Evolutionary conservation across 2,888 invertebrate genomes (phyloP).

Genomic region (Sinohyriopsis cumingii): DNA sequence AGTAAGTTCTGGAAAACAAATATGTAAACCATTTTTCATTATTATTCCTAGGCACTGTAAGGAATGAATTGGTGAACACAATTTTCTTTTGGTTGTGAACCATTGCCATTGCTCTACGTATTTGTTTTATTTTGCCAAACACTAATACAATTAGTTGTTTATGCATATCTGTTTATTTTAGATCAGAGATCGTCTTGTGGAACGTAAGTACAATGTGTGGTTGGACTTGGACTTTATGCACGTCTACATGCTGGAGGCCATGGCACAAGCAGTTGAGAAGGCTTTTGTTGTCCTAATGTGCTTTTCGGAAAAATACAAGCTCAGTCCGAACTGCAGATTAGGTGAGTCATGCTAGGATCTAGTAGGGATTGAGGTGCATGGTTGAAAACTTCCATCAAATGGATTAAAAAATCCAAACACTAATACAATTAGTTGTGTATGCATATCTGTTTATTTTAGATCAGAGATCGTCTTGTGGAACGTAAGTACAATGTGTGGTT

Average conservation of each 20-base stretch:
- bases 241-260: constrained; percentile 42
- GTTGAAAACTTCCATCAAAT: no score
- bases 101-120: no score
- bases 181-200: constrained; percentile 34
- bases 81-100: no score
- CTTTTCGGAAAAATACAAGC: constrained; percentile 45
- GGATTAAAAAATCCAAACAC: no score
- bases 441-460: constrained; percentile 17
- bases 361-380: no score
- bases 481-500: constrained; percentile 40
- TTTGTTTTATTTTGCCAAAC: no score
- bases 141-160: no score
- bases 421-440: no score
- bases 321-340: constrained; percentile 49
- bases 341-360: constrained; percentile 15
- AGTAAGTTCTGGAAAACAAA: no score
- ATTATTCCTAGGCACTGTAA: no score
- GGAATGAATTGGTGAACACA: no score
- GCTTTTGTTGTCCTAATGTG: constrained; percentile 36
- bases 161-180: constrained; percentile 3
- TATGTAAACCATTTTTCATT: no score
- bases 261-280: constrained; percentile 45
- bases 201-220: constrained; percentile 35
- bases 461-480: constrained; percentile 26
- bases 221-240: constrained; percentile 41